phyloP scores from a whole-genome alignment of 37 sponge, comb jelly and placozoan genomes.

The Agelas oroides region DNA sequence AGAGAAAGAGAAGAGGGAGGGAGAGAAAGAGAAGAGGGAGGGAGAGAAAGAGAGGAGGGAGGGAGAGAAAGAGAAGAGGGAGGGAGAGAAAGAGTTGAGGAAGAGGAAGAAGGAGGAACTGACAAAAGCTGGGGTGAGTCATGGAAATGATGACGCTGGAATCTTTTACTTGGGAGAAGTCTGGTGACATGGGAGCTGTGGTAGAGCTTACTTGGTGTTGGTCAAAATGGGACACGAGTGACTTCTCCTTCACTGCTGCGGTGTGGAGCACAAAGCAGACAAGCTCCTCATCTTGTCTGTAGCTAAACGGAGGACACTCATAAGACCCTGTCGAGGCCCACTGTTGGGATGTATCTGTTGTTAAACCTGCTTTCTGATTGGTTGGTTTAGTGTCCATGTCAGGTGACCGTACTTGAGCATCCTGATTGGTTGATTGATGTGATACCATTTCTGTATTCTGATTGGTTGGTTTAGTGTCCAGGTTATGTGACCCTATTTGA shows the following conservation, averaged over 20 bases:
- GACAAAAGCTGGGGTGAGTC: not conserved
- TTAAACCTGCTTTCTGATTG: not conserved
- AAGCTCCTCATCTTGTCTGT: constrained; percentile 50
- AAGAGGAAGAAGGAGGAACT: not conserved
- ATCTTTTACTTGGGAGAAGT: no score
- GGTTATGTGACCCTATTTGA: constrained; percentile 5
- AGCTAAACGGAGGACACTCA: constrained; percentile 73
- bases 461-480: not conserved
- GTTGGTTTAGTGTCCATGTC: not conserved
- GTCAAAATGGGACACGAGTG: constrained; percentile 55
- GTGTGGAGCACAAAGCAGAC: constrained; percentile 73
- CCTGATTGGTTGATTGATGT: constrained; percentile 4
- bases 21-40: constrained; percentile 8
- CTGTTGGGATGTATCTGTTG: not conserved
- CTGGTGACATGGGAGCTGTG: no score
- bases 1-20: not conserved
- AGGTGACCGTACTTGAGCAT: not conserved
- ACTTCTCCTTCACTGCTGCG: constrained; percentile 20
- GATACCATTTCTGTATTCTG: not conserved
- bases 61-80: not conserved
- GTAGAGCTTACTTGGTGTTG: constrained; percentile 40
- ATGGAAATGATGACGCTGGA: not conserved
- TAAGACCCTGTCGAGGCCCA: constrained; percentile 28
- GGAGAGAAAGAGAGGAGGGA: not conserved
- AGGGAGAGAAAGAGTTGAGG: no score